Base-by-base conservation (phyloP, 1,140 invertebrate species). In the Megalonaias nervosa region DNA sequence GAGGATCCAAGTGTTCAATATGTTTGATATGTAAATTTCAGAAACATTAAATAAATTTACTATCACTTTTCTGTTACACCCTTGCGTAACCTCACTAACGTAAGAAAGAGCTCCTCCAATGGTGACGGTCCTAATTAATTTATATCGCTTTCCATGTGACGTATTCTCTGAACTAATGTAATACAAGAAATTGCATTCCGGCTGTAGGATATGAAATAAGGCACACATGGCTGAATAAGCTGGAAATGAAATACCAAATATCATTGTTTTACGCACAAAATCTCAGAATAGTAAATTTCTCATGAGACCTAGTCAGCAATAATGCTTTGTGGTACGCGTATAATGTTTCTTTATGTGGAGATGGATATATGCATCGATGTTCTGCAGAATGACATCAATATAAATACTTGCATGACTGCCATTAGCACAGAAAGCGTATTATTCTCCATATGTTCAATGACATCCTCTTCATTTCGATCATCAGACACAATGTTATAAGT, bases 181-280 rank as follows among this genome's bases (percentile, higher is more conserved):
- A 26, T 71, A 71, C 23, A 71, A 26, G 31, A 71, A 71, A 60
- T 71, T 71, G 21, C 69, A 71, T 60, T 71, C 57, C 14, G 69
- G 69, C 26, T 71, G 69, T 19, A 71, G 21, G 31, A 71, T 59
- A 56, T 71, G 55, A 31, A 60, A 71, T 38, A 71, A 71, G 5
- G 69, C 69, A 71, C 69, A 71, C 55, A 60, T 58, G 5, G 69
- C 11, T 23, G 21, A 14, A 71, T 71, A 71, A 11, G 69, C 16
- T 11, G 69, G 69, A 31, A 71, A 71, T 60, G n/a, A 11, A 56
- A 11, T 56, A 56, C 12, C 67, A 17, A 14, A 69, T 69, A 56
- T 69, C 67, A 4, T 48, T 5, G 57, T 69, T 55, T 13, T 38
- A 69, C 17, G 67, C 13, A 56, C 38, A 14, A n/a, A n/a, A n/a